Conservation (phyloP, 2,113 vertebrate species). For the Labeo rohita region DNA sequence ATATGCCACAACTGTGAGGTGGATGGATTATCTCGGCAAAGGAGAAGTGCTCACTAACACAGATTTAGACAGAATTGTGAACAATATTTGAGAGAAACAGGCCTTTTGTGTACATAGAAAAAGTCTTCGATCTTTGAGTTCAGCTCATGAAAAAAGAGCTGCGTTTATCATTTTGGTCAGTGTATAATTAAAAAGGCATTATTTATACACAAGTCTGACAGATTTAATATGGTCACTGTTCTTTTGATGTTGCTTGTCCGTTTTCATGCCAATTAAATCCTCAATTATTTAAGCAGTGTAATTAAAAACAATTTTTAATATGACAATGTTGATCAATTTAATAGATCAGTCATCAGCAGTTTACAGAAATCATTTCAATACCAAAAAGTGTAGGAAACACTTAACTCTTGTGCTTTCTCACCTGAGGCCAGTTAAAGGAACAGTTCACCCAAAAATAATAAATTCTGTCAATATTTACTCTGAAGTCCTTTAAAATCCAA, state of each 20-base stretch:
- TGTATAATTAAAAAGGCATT: too few relatives aligned
- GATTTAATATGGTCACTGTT: neutral
- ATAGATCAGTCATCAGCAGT: conserved; percentile 8
- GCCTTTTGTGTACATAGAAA: too few relatives aligned
- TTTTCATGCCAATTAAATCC: neutral
- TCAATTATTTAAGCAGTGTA: neutral
- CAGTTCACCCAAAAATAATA: conserved; percentile 5
- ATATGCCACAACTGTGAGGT: too few relatives aligned
- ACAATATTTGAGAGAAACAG: too few relatives aligned
- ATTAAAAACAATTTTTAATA: neutral
- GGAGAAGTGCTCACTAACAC: too few relatives aligned
- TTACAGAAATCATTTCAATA: neutral
- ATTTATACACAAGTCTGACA: neutral
- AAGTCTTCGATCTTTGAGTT: too few relatives aligned
- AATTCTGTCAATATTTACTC: neutral
- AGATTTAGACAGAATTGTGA: too few relatives aligned
- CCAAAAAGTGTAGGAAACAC: neutral
- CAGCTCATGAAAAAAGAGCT: too few relatives aligned
- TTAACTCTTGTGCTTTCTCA: conserved; percentile 16
- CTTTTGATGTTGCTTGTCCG: neutral
- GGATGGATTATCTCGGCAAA: too few relatives aligned
- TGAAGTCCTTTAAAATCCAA: neutral
- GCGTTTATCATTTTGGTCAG: too few relatives aligned
- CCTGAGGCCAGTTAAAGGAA: conserved; percentile 5
- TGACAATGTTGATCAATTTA: conserved; percentile 8